phyloP scores from a whole-genome alignment of 2,113 vertebrate genomes.

The Hippocampus comes region DNA sequence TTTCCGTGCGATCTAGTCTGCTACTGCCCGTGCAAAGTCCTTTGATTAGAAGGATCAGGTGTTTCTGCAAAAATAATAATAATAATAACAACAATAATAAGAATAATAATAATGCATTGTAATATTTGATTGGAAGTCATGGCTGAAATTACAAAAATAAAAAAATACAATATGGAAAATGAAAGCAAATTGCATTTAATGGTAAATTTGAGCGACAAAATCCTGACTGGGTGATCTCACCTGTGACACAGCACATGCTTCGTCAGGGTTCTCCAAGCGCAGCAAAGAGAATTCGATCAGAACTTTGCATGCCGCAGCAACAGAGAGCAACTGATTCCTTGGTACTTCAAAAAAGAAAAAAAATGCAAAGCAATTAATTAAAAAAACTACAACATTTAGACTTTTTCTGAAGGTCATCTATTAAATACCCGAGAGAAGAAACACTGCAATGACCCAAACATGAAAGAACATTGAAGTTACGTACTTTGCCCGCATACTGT shows the following conservation, averaged over 20 bases:
- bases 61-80: conserved; percentile 76
- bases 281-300: conserved; percentile 95
- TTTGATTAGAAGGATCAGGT: conserved; percentile 97
- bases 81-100: not conserved
- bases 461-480: conserved; percentile 54
- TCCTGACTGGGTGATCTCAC: conserved; percentile 61
- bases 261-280: conserved; percentile 94
- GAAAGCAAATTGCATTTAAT: not conserved
- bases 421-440: not conserved
- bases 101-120: not conserved
- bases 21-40: conserved; percentile 96
- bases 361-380: conserved; percentile 1
- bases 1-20: conserved; percentile 93
- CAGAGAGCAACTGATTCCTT: conserved; percentile 91
- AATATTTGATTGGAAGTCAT: not conserved
- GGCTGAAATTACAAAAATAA: not conserved
- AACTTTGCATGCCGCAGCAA: conserved; percentile 95
- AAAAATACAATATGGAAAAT: not conserved
- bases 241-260: conserved; percentile 98
- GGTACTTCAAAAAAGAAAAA: conserved; percentile 76
- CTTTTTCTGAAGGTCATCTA: not conserved
- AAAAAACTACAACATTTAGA: not conserved
- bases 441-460: not conserved
- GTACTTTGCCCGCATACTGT: conserved; percentile 95
- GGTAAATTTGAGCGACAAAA: not conserved